Percentiles rank a stretch among this genome's conserved stretches.
These are phyloP conservation scores for Macrobrachium nipponense DNA, from an alignment of 1,140 invertebrate species.

Conservation along the genomic window DNA sequence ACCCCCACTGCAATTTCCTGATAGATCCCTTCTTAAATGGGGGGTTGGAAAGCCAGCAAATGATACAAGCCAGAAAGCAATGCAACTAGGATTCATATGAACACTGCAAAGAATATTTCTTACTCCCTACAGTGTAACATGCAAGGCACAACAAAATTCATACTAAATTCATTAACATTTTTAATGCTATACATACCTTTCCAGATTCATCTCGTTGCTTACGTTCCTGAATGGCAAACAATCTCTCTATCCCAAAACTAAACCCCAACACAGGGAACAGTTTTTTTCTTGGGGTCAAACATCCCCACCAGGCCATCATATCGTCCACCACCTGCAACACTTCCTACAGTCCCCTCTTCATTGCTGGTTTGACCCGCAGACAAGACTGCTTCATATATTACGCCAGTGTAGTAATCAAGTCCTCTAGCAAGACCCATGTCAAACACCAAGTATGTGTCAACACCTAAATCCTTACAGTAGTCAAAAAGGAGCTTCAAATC, in stretches of 20 bases:
- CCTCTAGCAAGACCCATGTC: constrained; percentile 97
- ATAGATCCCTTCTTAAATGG: too few species aligned
- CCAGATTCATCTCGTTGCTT: constrained; percentile 68
- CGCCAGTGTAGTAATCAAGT: constrained; percentile 98
- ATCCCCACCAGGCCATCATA: constrained; percentile 98
- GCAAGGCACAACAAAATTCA: too few species aligned
- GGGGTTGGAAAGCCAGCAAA: too few species aligned
- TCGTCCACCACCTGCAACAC: constrained; percentile 96
- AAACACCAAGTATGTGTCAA: constrained; percentile 85
- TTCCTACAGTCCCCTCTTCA: constrained; percentile 80
- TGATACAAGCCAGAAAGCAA: too few species aligned
- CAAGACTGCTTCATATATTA: constrained; percentile 95
- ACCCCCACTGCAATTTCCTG: too few species aligned
- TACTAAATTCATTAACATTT: too few species aligned
- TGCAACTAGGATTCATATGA: too few species aligned
- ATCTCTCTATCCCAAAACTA: constrained; percentile 95
- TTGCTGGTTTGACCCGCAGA: constrained; percentile 17
- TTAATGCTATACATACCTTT: constrained; percentile 35
- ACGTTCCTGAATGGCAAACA: constrained; percentile 93
- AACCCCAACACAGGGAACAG: constrained; percentile 97
- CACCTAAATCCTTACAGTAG: constrained; percentile 86
- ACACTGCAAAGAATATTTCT: too few species aligned
- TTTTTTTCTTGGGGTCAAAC: constrained; percentile 89
- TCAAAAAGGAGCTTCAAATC: constrained; percentile 86
- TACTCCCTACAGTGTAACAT: too few species aligned